Evolutionary conservation across 1,140 invertebrate species (phyloP).

Genomic region (Drosophila persimilis): DNA sequence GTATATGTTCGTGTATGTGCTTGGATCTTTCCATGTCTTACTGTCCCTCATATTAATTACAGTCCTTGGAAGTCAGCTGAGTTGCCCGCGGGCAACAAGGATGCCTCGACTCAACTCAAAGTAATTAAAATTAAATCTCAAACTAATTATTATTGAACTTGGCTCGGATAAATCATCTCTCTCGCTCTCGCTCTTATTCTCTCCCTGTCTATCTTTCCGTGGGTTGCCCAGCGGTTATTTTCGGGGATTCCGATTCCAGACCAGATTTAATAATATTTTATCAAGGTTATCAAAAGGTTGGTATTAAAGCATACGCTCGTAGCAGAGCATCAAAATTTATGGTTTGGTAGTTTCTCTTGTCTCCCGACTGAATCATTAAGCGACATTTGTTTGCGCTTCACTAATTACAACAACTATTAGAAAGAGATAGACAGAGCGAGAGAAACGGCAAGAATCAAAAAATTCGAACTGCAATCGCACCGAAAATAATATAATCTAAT

Average conservation of each 20-base stretch:
- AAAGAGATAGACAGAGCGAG: conserved; percentile 14
- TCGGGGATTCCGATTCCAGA: conserved; percentile 14
- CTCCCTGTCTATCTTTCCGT: conserved; percentile 13
- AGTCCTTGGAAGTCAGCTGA: conserved; percentile 64
- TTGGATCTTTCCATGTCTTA: conserved; percentile 34
- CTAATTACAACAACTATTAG: conserved; percentile 67
- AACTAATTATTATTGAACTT: conserved; percentile 80
- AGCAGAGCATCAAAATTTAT: background rate
- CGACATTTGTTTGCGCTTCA: conserved; percentile 75
- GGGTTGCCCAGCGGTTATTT: conserved; percentile 57
- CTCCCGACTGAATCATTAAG: conserved; percentile 59
- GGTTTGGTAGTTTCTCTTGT: too few species aligned
- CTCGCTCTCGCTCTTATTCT: conserved; percentile 21
- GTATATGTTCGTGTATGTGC: conserved; percentile 9
- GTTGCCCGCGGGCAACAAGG: conserved; percentile 54
- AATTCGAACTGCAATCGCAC: conserved; percentile 65
- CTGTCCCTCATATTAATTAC: conserved; percentile 72
- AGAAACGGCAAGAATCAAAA: conserved; percentile 43
- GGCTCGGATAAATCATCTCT: conserved; percentile 17
- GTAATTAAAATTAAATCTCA: conserved; percentile 83
- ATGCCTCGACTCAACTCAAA: conserved; percentile 44
- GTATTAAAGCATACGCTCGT: conserved; percentile 41
- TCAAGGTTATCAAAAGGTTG: conserved; percentile 62
- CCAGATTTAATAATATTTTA: conserved; percentile 41
- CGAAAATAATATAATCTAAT: conserved; percentile 78